Conservation (phyloP, 1,140 invertebrate species). For the Mycetomoellerius zeteki region DNA sequence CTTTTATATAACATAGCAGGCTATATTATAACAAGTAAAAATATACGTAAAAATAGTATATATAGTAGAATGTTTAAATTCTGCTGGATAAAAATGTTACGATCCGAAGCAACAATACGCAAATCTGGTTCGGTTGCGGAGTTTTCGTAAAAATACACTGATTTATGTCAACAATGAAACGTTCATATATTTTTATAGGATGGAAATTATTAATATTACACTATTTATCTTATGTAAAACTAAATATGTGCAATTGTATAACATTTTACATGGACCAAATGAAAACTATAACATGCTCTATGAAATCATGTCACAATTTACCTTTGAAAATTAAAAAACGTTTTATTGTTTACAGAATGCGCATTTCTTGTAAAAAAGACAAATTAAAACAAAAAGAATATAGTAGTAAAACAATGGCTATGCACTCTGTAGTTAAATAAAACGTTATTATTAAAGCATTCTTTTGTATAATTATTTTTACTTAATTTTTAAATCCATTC, state of each 20-base stretch:
- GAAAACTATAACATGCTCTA: neutral
- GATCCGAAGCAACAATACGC: neutral
- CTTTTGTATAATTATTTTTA: no score
- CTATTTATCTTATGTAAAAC: neutral
- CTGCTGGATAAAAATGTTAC: neutral
- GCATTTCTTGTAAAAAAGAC: neutral
- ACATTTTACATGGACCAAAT: neutral
- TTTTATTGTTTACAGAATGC: neutral
- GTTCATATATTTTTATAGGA: neutral
- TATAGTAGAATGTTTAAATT: neutral
- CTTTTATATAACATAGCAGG: constrained; percentile 1
- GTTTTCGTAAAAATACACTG: neutral
- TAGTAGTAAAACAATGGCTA: constrained; percentile 9
- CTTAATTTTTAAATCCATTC: no score
- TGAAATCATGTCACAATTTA: neutral
- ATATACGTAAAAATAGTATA: neutral
- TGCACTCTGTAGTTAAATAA: neutral
- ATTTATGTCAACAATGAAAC: neutral
- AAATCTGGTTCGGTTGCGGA: neutral
- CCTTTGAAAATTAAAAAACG: neutral
- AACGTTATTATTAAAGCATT: no score
- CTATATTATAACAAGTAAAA: neutral
- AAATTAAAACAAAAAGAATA: neutral
- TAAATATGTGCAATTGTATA: neutral
- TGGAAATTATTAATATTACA: neutral